phyloP scores from a whole-genome alignment of 1,140 invertebrate genomes.

The Lepidostoma basale region DNA sequence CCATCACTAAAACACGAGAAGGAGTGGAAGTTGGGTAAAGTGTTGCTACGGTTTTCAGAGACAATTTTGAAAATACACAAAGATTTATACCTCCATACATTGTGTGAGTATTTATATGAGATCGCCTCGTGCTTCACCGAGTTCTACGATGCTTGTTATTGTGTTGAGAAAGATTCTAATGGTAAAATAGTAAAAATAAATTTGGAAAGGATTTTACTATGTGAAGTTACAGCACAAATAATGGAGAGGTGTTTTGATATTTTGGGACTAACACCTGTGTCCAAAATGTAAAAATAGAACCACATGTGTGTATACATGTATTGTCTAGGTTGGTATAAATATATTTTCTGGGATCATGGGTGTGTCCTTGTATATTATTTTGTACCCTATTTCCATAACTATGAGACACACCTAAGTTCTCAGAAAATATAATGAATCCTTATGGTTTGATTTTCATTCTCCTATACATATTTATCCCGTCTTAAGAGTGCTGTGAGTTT shows the following conservation, averaged over 20 bases:
- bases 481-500: too few species aligned
- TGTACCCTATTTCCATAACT: too few species aligned
- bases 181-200: slow-evolving; percentile 84
- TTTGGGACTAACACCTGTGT: slow-evolving; percentile 89
- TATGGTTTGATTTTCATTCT: too few species aligned
- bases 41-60: slow-evolving; percentile 85
- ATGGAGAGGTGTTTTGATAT: slow-evolving; percentile 89
- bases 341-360: too few species aligned
- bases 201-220: slow-evolving; percentile 85
- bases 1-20: slow-evolving; percentile 85
- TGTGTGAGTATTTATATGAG: slow-evolving; percentile 97
- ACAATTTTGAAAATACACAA: slow-evolving; percentile 82
- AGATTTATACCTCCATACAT: slow-evolving; percentile 84
- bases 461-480: too few species aligned
- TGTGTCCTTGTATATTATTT: too few species aligned
- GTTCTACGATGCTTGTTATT: slow-evolving; percentile 98
- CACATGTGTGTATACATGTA: too few species aligned
- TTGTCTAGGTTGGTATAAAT: too few species aligned
- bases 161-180: slow-evolving; percentile 86
- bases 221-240: slow-evolving; percentile 89
- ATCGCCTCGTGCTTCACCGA: slow-evolving; percentile 91
- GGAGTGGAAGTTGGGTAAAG: slow-evolving; percentile 95
- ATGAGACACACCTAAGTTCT: too few species aligned
- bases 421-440: too few species aligned
- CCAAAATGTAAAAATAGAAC: slow-evolving; percentile 86